Percentiles rank a stretch among this genome's conserved stretches.
These are phyloP conservation scores for Drosophila pectinifera DNA, from an alignment of 1,140 invertebrate genomes.

Conservation along the genomic window DNA sequence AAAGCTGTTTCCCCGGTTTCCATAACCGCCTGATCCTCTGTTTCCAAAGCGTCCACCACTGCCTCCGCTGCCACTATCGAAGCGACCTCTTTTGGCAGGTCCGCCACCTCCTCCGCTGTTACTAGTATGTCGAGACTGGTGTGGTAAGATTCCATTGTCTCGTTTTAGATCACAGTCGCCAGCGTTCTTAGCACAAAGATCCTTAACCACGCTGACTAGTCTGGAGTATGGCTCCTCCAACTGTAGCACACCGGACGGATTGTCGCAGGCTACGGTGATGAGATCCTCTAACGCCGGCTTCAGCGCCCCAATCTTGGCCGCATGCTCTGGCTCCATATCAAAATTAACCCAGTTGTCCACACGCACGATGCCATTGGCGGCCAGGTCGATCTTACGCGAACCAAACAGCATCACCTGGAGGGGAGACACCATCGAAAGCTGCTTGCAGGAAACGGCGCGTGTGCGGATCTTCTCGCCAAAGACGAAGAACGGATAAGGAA, in stretches of 20 bases:
- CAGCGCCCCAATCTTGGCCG: conserved; percentile 93
- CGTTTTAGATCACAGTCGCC: conserved; percentile 89
- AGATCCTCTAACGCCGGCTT: conserved; percentile 94
- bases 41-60: conserved; percentile 69
- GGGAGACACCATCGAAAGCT: conserved; percentile 98
- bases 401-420: conserved; percentile 97
- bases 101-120: conserved; percentile 55
- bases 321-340: conserved; percentile 91
- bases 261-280: conserved; percentile 90
- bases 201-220: conserved; percentile 88
- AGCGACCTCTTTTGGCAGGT: conserved; percentile 54
- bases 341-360: conserved; percentile 97
- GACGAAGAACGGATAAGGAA: conserved; percentile 98
- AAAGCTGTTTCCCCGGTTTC: conserved; percentile 34
- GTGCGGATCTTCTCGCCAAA: conserved; percentile 99
- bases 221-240: conserved; percentile 87
- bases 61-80: conserved; percentile 24
- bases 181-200: conserved; percentile 90
- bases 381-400: conserved; percentile 92
- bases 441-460: conserved; percentile 97
- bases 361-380: conserved; percentile 89
- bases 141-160: conserved; percentile 77
- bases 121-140: conserved; percentile 75
- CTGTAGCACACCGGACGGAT: conserved; percentile 90
- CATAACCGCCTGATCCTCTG: conserved; percentile 51